Conservation (phyloP, 2,888 invertebrate genomes). For the Ornithoptera priamus region DNA sequence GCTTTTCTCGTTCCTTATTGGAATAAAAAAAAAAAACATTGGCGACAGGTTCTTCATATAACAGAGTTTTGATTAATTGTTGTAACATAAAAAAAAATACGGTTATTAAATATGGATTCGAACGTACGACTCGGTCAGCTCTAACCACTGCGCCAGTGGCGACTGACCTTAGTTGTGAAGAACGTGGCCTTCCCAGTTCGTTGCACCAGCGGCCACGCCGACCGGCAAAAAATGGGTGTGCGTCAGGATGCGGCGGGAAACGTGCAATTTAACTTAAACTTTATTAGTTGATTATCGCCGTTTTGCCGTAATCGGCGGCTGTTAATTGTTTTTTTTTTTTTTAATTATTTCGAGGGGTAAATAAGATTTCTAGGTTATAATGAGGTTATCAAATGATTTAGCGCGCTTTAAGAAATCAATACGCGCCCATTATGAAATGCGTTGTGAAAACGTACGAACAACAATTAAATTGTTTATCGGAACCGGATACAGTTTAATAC, state of each 20-base stretch:
- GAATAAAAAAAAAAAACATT: too few relatives aligned
- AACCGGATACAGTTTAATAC: too few relatives aligned
- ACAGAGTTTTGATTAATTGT: too few relatives aligned
- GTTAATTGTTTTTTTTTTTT: background rate
- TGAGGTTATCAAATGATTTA: slow-evolving; percentile 12
- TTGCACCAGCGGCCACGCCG: slow-evolving; percentile 26
- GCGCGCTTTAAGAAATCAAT: background rate
- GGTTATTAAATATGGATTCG: background rate
- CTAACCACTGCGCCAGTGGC: background rate
- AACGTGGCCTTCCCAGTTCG: slow-evolving; percentile 17
- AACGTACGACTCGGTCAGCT: background rate
- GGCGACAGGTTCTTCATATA: too few relatives aligned
- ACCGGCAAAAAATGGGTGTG: slow-evolving; percentile 25
- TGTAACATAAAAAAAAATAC: too few relatives aligned
- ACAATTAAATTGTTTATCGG: too few relatives aligned
- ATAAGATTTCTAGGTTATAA: slow-evolving; percentile 25
- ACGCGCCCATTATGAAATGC: too few relatives aligned
- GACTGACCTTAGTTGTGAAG: background rate
- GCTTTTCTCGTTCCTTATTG: too few relatives aligned
- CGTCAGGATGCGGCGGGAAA: slow-evolving; percentile 20
- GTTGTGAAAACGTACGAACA: too few relatives aligned
- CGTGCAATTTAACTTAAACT: slow-evolving; percentile 5
- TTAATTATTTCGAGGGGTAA: background rate
- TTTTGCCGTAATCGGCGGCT: slow-evolving; percentile 14
- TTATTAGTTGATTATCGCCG: slow-evolving; percentile 17